Base-by-base conservation (phyloP, 2,888 invertebrate genomes). In the Melanophora roralis region DNA sequence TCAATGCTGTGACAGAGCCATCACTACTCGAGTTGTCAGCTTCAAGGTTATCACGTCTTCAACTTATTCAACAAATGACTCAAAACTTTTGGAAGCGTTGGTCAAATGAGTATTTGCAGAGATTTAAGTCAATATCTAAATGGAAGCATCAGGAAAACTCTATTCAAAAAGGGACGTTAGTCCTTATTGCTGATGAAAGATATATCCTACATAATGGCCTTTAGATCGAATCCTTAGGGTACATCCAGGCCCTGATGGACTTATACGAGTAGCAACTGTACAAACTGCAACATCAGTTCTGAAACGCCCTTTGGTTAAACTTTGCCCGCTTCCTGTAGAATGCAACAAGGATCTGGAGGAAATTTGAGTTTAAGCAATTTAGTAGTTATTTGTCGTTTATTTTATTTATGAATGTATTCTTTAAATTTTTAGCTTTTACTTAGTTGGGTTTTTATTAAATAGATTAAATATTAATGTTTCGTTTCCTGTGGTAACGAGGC, bases 161-260 rank as follows among this genome's bases (percentile, higher is more conserved):
- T 0, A 45, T 62, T 1, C 11, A 62, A 36, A 47, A 47, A n/a
- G 38, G 64, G 43, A 1, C 62, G 7, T 45, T 60, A 16, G 45
- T 60, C 32, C 32, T 60, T n/a, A 60, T 60, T 45, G 43, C 60
- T 19, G 60, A 60, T 23, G 64, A 47, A 64, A 49, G 49, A 38
- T 38, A 53, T 9, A 27, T 40, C 49, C 64, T 38, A 64, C 14
- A 1, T 49, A 64, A 65, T 65, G 65, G 27, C 51, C 65, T 14
- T 65, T 51, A 32, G 51, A 23, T 65, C 65, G 49, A 49, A 51
- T 51, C 16, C 0, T 38, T 51, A 38, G 51, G 9, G 64, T 38
- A 11, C 49, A 51, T 16, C 65, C 3, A 5, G 59, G 60, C 8
- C 27, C 45, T 32, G 60, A 60, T 27, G 45, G 43, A 32, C 60